Percentiles rank a stretch among this genome's conserved stretches.
These are phyloP conservation scores for Agelastica alni DNA, from an alignment of 2,888 invertebrate genomes.

Conservation along the genomic window DNA sequence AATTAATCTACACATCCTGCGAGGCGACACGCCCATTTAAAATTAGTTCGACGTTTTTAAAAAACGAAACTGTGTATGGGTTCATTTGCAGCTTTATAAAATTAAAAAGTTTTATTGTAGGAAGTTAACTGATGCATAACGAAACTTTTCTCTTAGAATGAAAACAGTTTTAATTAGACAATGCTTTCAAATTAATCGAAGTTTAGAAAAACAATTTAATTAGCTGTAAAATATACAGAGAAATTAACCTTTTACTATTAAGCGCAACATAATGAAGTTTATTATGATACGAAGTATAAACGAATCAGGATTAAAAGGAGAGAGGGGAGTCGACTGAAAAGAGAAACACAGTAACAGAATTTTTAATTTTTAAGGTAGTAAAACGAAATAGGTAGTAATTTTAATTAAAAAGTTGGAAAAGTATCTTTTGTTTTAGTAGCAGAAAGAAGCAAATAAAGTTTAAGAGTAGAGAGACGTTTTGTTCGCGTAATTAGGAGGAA, in stretches of 20 bases:
- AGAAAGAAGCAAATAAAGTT: conserved; percentile 54
- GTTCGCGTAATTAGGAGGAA: conserved; percentile 56
- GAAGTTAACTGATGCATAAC: conserved; percentile 13
- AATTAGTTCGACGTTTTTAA: conserved; percentile 3
- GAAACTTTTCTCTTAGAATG: conserved; percentile 10
- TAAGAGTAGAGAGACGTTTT: conserved; percentile 53
- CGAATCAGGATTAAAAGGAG: conserved; percentile 44
- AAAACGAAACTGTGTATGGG: conserved; percentile 6
- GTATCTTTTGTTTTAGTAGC: conserved; percentile 56
- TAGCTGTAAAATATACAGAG: conserved; percentile 37
- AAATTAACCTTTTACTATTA: conserved; percentile 44
- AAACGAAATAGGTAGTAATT: conserved; percentile 57
- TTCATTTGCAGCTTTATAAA: conserved; percentile 11
- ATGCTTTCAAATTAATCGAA: conserved; percentile 31
- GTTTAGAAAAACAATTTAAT: conserved; percentile 43
- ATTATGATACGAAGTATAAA: conserved; percentile 46
- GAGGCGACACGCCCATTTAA: conserved; percentile 8
- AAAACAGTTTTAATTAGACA: conserved; percentile 34
- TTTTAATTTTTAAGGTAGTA: conserved; percentile 55
- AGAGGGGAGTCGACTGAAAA: conserved; percentile 10
- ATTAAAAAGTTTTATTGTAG: conserved; percentile 14
- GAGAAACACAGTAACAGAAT: conserved; percentile 45
- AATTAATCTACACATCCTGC: conserved; percentile 8
- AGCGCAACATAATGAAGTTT: conserved; percentile 48
- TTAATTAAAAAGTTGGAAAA: conserved; percentile 57